Evolutionary conservation across 2,797 vertebrate species (phyloP), one percentile per base, ranked within the genome.

Genomic region (Leuciscus waleckii): DNA sequence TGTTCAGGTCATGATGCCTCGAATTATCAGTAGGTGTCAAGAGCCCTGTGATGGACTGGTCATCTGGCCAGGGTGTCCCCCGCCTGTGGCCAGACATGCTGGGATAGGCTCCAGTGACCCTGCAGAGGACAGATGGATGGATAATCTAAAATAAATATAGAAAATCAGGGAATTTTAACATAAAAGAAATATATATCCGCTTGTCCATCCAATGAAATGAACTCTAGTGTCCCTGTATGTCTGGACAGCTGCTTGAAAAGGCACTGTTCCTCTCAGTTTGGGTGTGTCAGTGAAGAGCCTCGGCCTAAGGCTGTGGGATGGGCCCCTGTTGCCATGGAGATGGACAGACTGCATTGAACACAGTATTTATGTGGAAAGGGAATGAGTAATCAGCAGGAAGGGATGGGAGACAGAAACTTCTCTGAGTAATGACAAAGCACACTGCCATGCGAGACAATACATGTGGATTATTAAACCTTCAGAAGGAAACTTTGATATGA

Each of bases 261-360:
- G 70, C 56, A 43, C 37, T 61, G 69, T 17, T 79, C 65, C 16
- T 51, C 75, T 79, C 23, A 2, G 51, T 46, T 77, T 37, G 77
- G 87, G 87, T 76, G 87, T 84, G 85, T 79, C 85, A 32, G 58
- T 78, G 69, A 70, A 70, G 35, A 80, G 69, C 80, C 76, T 74
- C 43, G n/a, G 77, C 80, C 77, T 14, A 26, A 1, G 2, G 37
- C 56, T 74, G 29, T 87, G 51, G 81, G 76, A 75, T 43, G 71
- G 82, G 56, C 76, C 79, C 49, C 1, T 81, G 82, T 87, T 81
- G 49, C 70, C 41, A 58, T 76, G 37, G 79, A 79, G 58, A 83
- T 2, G 6, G 35, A 21, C 32, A 21, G 68, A 43, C 74, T 58
- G 79, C 80, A 68, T 65, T 69, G 82, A 88, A 85, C 83, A 85